Evolutionary conservation across 2,113 vertebrate species (phyloP).

Genomic region (Phalacrocorax aristotelis): DNA sequence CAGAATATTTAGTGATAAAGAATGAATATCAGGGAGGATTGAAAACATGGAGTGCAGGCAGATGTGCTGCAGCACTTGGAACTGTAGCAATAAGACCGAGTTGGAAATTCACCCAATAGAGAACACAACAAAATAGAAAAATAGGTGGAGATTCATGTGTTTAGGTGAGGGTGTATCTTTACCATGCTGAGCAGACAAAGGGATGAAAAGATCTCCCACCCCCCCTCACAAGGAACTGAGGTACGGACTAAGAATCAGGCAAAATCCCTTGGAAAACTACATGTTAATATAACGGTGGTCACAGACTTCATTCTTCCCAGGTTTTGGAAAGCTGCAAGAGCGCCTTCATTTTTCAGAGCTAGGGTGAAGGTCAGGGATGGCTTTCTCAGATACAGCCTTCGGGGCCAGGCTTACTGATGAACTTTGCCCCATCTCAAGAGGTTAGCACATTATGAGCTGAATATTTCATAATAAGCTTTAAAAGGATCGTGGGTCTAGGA

Average conservation of each 20-base stretch:
- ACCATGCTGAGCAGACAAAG: neutral
- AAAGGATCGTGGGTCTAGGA: neutral
- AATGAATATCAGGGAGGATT: neutral
- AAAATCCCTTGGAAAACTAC: neutral
- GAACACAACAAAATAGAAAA: neutral
- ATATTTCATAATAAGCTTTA: rapidly evolving
- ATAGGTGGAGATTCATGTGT: neutral
- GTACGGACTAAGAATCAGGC: neutral
- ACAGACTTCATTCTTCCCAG: rapidly evolving
- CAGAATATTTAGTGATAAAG: conserved; percentile 55
- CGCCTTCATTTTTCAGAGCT: neutral
- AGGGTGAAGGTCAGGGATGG: neutral
- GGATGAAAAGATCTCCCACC: neutral
- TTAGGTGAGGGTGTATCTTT: neutral
- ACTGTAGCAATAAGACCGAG: neutral
- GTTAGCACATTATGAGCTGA: neutral
- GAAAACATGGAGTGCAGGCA: conserved; percentile 28
- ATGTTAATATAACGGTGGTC: rapidly evolving
- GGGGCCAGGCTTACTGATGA: neutral
- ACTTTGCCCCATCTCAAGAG: rapidly evolving
- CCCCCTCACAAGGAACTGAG: neutral
- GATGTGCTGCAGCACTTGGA: conserved; percentile 21
- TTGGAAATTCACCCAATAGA: neutral
- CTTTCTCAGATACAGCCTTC: neutral
- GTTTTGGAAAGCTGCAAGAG: neutral